Base-by-base conservation (phyloP, 30 jellyfish, hydroid and myxozoan genomes). In the Hydractinia echinata region DNA sequence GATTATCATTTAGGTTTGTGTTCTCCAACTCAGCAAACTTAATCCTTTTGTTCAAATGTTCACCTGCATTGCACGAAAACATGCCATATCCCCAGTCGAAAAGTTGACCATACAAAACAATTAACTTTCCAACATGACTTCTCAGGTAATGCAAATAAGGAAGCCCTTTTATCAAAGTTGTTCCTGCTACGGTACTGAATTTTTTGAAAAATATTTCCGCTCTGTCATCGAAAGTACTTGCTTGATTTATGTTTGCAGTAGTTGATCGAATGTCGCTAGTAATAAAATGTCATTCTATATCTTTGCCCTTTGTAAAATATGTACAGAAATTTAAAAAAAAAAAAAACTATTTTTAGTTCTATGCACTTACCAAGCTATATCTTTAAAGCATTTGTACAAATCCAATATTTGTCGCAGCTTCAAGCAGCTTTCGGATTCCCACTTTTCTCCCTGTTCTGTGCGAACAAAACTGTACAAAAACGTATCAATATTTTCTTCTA, bases 41-140 rank as follows among this genome's bases (percentile, higher is more conserved):
- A 9, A 56, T 56, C 68, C 68, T 10, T n/a, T 56, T 56, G n/a
- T 56, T 56, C 68, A 56, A 56, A 56, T 56, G 68, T 56, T 56
- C 68, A n/a, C 68, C 68, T 56, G 68, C 68, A 10, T 10, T 56
- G 68, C 68, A 56, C n/a, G 68, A 56, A 56, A 56, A 56, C 13
- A 56, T 9, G 10, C 68, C 68, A 56, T 56, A 56, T 9, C 68
- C 68, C 68, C 68, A 56, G n/a, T 56, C n/a, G 13, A 56, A 56
- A 56, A 56, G n/a, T 56, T 56, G 13, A n/a, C 68, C 10, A 10
- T n/a, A 56, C n/a, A 10, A n/a, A 56, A 9, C 13, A 10, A 56
- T 56, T 10, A 56, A 9, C 10, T 56, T n/a, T 9, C 68, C 68
- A 56, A 56, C n/a, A 56, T 56, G 68, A n/a, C 68, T 9, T 9